Evolutionary conservation across 2,113 vertebrate species (phyloP), one percentile per base, ranked within the genome.

Genomic region (Phyllopteryx taeniolatus): DNA sequence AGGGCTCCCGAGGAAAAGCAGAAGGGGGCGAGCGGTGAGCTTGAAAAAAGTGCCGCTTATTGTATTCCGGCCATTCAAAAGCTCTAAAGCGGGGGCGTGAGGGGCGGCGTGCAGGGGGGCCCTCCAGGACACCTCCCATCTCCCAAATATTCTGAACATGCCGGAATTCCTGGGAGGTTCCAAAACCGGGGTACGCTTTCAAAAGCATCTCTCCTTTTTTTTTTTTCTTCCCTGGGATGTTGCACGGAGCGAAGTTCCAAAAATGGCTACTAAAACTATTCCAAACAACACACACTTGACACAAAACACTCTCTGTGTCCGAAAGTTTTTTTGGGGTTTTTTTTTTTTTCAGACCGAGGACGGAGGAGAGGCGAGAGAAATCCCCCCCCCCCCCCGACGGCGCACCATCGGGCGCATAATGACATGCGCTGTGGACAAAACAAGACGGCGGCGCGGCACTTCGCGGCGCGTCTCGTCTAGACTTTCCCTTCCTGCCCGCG

Each of bases 21-120:
- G n/a, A 22, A n/a, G 62, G 77, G 73, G 74, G 67, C 79, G 80
- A 72, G 78, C 72, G 75, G 66, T 59, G 46, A 75, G 71, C 66
- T 27, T 79, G 71, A 78, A 77, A 70, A 97, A 96, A 96, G 95
- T 93, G 19, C 89, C 88, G 87, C 95, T 96, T 96, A 96, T 95
- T 88, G 92, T 92, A 95, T 95, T 97, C 94, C 94, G 91, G 89
- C 91, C 83, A 89, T 95, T 98, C 96, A 98, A 94, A 95, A 92
- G 94, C 93, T 93, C 91, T 90, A 92, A 93, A 93, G 81, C 89
- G 61, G 83, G 91, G 91, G 93, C 91, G 49, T 85, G 80, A 90
- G 90, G 91, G 92, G 92, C 74, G 89, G 93, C 86, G 88, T 87
- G 78, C 74, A 71, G 76, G 78, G 63, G 43, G n/a, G 2, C 3